Conservation (phyloP, 2,888 invertebrate species). For the Perithous albicinctus region DNA sequence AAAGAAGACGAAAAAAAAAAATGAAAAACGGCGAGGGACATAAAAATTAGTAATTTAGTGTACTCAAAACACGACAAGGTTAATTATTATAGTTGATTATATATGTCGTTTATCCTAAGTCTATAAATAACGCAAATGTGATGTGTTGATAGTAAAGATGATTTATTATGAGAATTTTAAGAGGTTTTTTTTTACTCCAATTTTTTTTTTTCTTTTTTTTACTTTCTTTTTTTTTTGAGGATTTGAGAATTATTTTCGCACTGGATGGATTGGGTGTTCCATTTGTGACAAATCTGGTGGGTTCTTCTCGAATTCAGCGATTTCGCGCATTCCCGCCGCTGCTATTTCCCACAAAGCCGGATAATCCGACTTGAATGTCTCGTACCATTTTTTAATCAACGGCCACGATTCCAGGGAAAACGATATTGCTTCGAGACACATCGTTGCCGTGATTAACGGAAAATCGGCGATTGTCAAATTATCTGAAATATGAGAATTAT, state of each 20-base stretch:
- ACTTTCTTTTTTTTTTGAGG: too few relatives aligned
- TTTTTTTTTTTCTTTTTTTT: neutral
- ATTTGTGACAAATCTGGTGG: conserved; percentile 90
- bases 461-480: conserved; percentile 92
- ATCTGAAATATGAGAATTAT: conserved; percentile 82
- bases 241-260: conserved; percentile 84
- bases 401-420: conserved; percentile 88
- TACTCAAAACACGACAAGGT: conserved; percentile 6
- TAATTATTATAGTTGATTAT: conserved; percentile 35
- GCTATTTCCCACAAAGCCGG: conserved; percentile 90
- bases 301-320: conserved; percentile 89
- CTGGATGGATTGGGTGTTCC: conserved; percentile 91
- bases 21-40: neutral
- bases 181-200: conserved; percentile 6
- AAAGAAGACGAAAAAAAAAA: conserved; percentile 4
- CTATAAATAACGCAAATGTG: conserved; percentile 59
- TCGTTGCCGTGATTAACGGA: conserved; percentile 89
- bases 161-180: conserved; percentile 50
- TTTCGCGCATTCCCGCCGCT: conserved; percentile 89
- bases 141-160: conserved; percentile 61
- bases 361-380: conserved; percentile 88
- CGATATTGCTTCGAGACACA: conserved; percentile 90
- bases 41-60: conserved; percentile 1
- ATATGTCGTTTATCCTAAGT: conserved; percentile 36
- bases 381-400: conserved; percentile 89